These are phyloP conservation scores for Hippocampus abdominalis DNA, from an alignment of 2,113 vertebrate genomes.

Conservation along the genomic window DNA sequence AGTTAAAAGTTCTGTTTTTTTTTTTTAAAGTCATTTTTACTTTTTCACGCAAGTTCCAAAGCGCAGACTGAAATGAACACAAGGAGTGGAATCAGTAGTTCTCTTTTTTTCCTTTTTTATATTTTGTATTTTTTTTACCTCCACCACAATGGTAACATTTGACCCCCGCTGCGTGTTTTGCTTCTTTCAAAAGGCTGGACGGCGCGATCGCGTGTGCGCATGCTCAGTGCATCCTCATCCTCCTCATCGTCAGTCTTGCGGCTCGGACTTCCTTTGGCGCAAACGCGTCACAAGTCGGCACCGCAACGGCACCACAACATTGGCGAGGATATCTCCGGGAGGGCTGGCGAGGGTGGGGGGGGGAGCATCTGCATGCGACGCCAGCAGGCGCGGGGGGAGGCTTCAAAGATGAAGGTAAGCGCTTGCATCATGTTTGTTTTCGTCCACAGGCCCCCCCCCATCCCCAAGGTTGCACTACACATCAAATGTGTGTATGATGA, in stretches of 20 bases:
- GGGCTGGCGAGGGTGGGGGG: conserved; percentile 11
- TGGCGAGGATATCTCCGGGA: conserved; percentile 16
- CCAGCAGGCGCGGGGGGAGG: conserved; percentile 14
- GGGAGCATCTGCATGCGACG: conserved; percentile 16
- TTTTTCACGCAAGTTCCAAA: no score
- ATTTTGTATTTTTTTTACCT: no score
- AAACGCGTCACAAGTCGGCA: background rate
- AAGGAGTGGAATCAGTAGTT: no score
- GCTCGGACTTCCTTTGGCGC: background rate
- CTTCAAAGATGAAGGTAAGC: conserved; percentile 48
- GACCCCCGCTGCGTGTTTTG: background rate
- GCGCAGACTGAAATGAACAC: no score
- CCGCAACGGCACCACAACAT: background rate
- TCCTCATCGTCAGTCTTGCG: background rate
- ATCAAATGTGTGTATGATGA: background rate
- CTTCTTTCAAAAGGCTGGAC: background rate
- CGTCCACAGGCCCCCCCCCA: background rate
- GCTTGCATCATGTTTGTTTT: conserved; percentile 15
- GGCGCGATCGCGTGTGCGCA: background rate
- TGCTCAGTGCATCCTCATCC: conserved; percentile 1
- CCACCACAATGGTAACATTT: background rate
- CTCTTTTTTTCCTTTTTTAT: no score
- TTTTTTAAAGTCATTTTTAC: no score
- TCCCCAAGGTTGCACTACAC: background rate
- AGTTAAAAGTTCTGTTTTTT: no score